Base-by-base conservation (phyloP, 2,797 vertebrate genomes). In the Phyllotis vaccarum region DNA sequence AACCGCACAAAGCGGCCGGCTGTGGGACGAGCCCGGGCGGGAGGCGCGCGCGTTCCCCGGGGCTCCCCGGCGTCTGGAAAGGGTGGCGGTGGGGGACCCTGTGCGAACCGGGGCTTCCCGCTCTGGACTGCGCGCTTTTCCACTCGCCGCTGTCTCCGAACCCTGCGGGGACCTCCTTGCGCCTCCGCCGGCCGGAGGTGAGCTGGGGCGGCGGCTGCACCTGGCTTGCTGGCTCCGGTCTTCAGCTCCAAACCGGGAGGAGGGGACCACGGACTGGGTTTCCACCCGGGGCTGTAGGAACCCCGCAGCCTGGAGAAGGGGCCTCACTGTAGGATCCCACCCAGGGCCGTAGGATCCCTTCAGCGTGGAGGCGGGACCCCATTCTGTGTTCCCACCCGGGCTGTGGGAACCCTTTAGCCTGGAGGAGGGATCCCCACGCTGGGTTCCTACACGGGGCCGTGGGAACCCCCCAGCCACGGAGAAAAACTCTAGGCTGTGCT, bases 1-100 rank as follows among this genome's bases (percentile, higher is more conserved):
- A 54, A 62, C 74, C 10, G 89, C 96, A 91, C 97, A 95, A 94
- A 94, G 97, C 96, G 8, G 60, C 80, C 29, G 58, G 68, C 90
- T 29, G 66, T 80, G 70, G 76, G 46, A 60, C 79, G 16, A 29
- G 78, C 72, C 52, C 64, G 1, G 86, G 75, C 37, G 52, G 93
- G 93, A 92, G 86, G 94, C 66, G 90, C 56, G 14, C 88, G 58
- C 31, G 31, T 16, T 0, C 21, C 46, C 74, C 8, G 56, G 74
- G 40, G 72, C 72, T 62, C 56, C 31, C 40, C 12, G 29, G 56
- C 31, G 87, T 76, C 43, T 24, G 43, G 2, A 29, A 56, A 34
- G 31, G 37, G 43, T 58, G 68, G 52, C 66, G 16, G 16, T 24
- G 40, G 49, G 89, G 37, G 2, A 27, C 83, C 94, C 94, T 8